Percentiles rank a stretch among this genome's conserved stretches.
phyloP scores from a whole-genome alignment of 2,888 invertebrate species.

The Andrena praecox region DNA sequence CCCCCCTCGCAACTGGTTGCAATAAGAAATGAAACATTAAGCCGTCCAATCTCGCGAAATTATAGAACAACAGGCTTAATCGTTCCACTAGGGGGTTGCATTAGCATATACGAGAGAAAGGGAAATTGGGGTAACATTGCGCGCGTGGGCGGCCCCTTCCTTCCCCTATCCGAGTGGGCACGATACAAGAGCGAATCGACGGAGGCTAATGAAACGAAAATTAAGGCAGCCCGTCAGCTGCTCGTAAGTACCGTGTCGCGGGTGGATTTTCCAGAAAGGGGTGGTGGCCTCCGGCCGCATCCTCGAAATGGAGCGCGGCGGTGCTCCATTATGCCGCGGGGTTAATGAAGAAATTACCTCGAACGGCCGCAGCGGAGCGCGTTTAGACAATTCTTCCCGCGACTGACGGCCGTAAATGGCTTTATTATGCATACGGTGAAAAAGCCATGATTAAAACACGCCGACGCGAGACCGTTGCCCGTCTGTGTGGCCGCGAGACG shows the following conservation, averaged over 20 bases:
- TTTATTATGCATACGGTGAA: conserved; percentile 60
- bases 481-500: not conserved
- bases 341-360: conserved; percentile 75
- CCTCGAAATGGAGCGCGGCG: conserved; percentile 39
- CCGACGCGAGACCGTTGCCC: not conserved
- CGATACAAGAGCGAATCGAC: conserved; percentile 55
- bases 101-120: conserved; percentile 21
- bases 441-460: conserved; percentile 56
- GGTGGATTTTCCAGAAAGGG: conserved; percentile 59
- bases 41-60: conserved; percentile 40
- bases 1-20: not conserved
- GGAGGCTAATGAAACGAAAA: conserved; percentile 75
- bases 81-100: conserved; percentile 7
- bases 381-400: conserved; percentile 62
- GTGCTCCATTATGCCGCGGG: conserved; percentile 57
- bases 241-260: conserved; percentile 71
- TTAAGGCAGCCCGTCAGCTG: conserved; percentile 76
- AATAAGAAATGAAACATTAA: conserved; percentile 45
- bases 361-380: conserved; percentile 42
- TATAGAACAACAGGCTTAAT: conserved; percentile 37
- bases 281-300: conserved; percentile 50
- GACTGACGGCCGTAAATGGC: conserved; percentile 49
- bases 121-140: not conserved
- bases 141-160: conserved; percentile 5
- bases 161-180: conserved; percentile 1